These are phyloP conservation scores for Glaucidium brasilianum DNA, from an alignment of 2,113 vertebrate genomes.

Conservation along the genomic window DNA sequence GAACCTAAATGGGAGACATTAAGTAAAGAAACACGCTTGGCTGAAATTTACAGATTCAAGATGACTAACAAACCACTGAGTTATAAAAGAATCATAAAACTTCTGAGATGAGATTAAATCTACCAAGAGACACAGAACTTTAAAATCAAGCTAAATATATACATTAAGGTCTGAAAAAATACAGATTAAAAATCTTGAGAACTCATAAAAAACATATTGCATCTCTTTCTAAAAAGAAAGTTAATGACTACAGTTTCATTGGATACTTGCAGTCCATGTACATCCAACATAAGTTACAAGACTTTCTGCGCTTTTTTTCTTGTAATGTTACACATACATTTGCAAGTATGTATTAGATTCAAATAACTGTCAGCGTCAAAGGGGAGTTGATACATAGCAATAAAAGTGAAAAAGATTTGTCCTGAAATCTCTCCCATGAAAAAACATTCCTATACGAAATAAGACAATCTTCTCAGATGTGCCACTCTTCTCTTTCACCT, in stretches of 20 bases:
- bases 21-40: background rate
- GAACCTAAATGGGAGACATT: background rate
- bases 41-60: background rate
- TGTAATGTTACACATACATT: background rate
- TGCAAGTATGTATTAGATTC: background rate
- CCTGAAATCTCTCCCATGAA: background rate
- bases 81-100: background rate
- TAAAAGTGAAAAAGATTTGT: background rate
- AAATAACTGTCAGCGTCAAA: background rate
- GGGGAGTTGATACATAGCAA: background rate
- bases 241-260: background rate
- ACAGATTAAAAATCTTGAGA: background rate
- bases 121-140: background rate
- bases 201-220: background rate
- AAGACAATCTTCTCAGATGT: background rate
- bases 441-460: background rate
- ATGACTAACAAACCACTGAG: background rate
- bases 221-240: background rate
- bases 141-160: background rate
- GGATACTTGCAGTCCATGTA: background rate
- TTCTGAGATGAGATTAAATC: background rate
- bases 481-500: background rate
- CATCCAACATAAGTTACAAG: background rate
- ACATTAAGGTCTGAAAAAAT: background rate
- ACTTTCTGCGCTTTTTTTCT: background rate